These are phyloP conservation scores for Subacronicta megacephala DNA, from an alignment of 2,888 invertebrate genomes.

Conservation along the genomic window DNA sequence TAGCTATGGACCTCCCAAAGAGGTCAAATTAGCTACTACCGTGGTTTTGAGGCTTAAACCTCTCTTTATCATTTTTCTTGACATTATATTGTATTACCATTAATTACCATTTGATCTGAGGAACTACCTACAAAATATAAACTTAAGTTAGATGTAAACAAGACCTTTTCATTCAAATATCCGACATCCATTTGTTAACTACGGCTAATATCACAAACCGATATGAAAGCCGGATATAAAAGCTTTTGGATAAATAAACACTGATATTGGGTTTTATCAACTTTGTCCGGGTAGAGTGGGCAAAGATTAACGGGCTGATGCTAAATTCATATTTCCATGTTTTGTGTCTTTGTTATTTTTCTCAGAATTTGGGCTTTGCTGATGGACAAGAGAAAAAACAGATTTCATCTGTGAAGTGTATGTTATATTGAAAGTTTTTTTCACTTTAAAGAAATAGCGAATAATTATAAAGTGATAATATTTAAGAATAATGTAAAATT, in stretches of 20 bases:
- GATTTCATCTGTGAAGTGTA: not conserved
- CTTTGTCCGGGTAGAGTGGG: slow-evolving; percentile 39
- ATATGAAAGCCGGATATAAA: slow-evolving; percentile 50
- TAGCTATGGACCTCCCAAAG: too few relatives aligned
- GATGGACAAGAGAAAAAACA: not conserved
- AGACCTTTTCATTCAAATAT: slow-evolving; percentile 12
- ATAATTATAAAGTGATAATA: too few relatives aligned
- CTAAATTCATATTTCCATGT: slow-evolving; percentile 47
- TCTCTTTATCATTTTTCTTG: too few relatives aligned
- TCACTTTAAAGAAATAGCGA: too few relatives aligned
- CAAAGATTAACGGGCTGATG: slow-evolving; percentile 43
- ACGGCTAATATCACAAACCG: slow-evolving; percentile 38
- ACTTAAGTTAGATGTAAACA: not conserved
- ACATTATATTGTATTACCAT: too few relatives aligned
- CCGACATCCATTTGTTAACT: slow-evolving; percentile 35
- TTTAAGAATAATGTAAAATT: too few relatives aligned
- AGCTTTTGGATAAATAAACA: slow-evolving; percentile 57
- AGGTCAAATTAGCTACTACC: too few relatives aligned
- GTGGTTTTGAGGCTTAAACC: too few relatives aligned
- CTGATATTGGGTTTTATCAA: slow-evolving; percentile 58
- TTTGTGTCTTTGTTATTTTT: slow-evolving; percentile 26
- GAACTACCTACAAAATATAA: too few relatives aligned
- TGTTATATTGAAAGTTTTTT: too few relatives aligned
- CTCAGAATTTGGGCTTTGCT: slow-evolving; percentile 3
- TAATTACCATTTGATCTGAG: too few relatives aligned